These are phyloP conservation scores for Rhinoptilus africanus DNA, from an alignment of 2,113 vertebrate genomes.

Conservation along the genomic window DNA sequence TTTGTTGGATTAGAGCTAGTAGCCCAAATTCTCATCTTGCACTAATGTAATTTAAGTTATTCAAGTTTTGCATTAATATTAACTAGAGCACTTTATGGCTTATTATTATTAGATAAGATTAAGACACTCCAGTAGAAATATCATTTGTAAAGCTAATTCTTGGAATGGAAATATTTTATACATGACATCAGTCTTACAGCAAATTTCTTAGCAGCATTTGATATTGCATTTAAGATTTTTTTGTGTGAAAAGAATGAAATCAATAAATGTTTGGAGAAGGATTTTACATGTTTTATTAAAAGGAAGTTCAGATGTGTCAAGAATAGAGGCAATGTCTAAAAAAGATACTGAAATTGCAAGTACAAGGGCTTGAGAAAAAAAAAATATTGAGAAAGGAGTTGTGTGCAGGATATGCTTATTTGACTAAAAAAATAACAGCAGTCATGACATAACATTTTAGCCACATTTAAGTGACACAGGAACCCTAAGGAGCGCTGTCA, in stretches of 20 bases:
- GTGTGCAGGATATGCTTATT: neutral
- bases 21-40: neutral
- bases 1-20: neutral
- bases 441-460: neutral
- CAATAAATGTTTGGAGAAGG: neutral
- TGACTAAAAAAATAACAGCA: neutral
- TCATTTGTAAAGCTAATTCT: neutral
- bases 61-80: constrained; percentile 20
- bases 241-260: neutral
- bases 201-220: neutral
- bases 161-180: neutral
- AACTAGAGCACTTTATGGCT: neutral
- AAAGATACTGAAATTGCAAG: neutral
- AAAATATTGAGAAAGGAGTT: neutral
- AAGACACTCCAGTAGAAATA: neutral
- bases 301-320: neutral
- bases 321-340: neutral
- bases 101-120: constrained; percentile 32
- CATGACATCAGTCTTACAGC: neutral
- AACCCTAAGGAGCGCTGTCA: neutral
- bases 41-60: neutral
- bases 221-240: neutral
- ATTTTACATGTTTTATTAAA: neutral
- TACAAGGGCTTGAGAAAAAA: neutral
- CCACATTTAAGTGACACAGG: neutral